Base-by-base conservation (phyloP, 2,797 vertebrate species). In the Myoxocephalus aenaeus region DNA sequence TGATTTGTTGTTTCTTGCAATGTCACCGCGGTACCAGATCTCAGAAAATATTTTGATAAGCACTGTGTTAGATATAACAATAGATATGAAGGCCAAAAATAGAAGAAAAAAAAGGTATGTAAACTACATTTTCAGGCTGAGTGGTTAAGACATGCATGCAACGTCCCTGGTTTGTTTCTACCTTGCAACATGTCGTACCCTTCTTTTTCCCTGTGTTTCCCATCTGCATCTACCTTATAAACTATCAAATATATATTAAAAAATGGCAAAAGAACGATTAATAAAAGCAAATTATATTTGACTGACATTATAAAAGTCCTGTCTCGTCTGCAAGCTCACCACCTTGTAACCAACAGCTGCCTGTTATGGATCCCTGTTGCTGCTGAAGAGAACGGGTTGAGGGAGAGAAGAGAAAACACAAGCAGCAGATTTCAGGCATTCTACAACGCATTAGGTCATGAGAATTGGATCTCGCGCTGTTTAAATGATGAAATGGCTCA, bases 391-490 rank as follows among this genome's bases (percentile, higher is more conserved):
- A 89, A 91, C 80, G 89, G 83, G 75, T 81, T 77, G 80, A 89
- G 84, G 80, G 86, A 90, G 84, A 90, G 85, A 87, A 90, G 91
- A 93, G 90, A 94, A 94, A 95, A 95, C 92, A 94, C 89, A 75
- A 91, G 88, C 79, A 70, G 75, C 87, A 79, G 87, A 89, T 87
- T 93, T 93, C 89, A 93, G 87, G 92, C 93, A 94, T 95, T 94
- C 93, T 95, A 89, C 89, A 91, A 92, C 38, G 84, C 91, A 95
- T 95, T 94, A 96, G 95, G 95, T 96, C 95, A 96, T 95, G 95
- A 95, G 95, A 96, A 96, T 94, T 92, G 88, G 93, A 93, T 88
- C 88, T 84, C 57, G 73, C 66, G 74, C 81, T 85, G 91, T 88
- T 92, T 77, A 67, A 92, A 93, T 95, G 92, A 93, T 93, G 94